Conservation (phyloP, 2,888 invertebrate species). For the Stenotaenia linearis region DNA sequence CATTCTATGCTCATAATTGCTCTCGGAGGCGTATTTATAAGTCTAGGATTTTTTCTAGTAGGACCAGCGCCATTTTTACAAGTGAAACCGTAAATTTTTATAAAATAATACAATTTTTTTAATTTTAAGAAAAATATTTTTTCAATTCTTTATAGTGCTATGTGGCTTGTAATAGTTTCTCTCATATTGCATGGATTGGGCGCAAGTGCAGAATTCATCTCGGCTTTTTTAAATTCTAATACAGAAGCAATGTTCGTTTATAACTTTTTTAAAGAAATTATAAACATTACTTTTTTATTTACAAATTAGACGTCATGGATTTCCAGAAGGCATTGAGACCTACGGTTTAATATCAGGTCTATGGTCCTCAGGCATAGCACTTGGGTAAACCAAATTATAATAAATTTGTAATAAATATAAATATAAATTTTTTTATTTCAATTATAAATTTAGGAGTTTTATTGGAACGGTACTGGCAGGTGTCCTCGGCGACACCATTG, state of each 20-base stretch:
- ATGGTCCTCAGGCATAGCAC: constrained; percentile 82
- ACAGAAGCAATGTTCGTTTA: constrained; percentile 69
- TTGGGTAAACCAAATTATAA: constrained; percentile 56
- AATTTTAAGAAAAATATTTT: no score
- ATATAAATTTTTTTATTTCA: not conserved
- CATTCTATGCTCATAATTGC: constrained; percentile 51
- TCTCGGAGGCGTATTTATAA: constrained; percentile 40
- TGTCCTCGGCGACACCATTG: constrained; percentile 51
- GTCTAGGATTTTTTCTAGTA: not conserved
- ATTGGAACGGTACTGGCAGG: constrained; percentile 39
- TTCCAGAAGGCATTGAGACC: constrained; percentile 78
- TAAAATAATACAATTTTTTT: not conserved
- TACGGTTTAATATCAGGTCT: constrained; percentile 83
- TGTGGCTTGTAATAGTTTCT: not conserved
- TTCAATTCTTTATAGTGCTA: not conserved
- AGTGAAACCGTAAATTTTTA: not conserved
- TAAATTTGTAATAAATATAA: no score
- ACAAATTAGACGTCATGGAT: constrained; percentile 52
- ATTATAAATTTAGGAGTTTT: constrained; percentile 30
- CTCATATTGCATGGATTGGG: constrained; percentile 66
- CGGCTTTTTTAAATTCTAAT: constrained; percentile 77
- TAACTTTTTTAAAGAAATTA: no score
- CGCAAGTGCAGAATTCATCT: constrained; percentile 74
- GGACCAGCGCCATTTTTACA: constrained; percentile 45
- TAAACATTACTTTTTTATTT: not conserved